A percentile compares a stretch with the other conserved stretches of the same genome.
phyloP scores from a whole-genome alignment of 1,140 invertebrate species.

The Cheumatopsyche charites region DNA sequence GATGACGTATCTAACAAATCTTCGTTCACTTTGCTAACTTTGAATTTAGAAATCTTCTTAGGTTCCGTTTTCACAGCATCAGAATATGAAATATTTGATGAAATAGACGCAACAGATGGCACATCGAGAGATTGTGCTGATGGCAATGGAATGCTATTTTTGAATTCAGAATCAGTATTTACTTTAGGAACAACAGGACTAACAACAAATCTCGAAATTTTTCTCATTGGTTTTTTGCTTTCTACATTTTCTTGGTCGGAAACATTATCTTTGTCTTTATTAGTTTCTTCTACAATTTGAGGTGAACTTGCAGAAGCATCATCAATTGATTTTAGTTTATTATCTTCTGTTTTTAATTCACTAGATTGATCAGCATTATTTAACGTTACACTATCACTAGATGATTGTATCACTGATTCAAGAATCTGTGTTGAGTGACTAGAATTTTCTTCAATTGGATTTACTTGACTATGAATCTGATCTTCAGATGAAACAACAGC shows the following conservation, averaged over 20 bases:
- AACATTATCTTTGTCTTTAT: constrained; percentile 10
- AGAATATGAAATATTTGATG: constrained; percentile 23
- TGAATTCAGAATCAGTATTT: neutral
- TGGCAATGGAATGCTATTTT: neutral
- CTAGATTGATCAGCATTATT: constrained; percentile 24
- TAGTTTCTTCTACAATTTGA: neutral
- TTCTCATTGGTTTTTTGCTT: constrained; percentile 63
- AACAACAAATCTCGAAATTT: constrained; percentile 80
- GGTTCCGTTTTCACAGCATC: constrained; percentile 36
- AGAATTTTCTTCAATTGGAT: constrained; percentile 34
- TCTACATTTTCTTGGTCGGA: neutral
- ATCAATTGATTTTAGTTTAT: constrained; percentile 5
- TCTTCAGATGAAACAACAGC: neutral
- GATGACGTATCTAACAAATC: constrained; percentile 27
- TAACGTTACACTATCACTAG: constrained; percentile 35
- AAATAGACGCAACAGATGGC: neutral
- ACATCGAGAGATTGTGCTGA: too few species aligned
- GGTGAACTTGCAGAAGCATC: neutral
- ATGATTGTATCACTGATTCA: constrained; percentile 32
- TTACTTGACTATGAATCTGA: constrained; percentile 27
- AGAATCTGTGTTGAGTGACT: constrained; percentile 29
- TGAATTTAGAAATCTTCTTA: constrained; percentile 46
- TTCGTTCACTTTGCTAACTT: constrained; percentile 46
- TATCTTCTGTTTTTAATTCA: constrained; percentile 25
- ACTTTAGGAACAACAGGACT: constrained; percentile 68